These are phyloP conservation scores for Paramormyrops hopkinsi DNA, from an alignment of 2,797 vertebrate genomes.

Conservation along the genomic window DNA sequence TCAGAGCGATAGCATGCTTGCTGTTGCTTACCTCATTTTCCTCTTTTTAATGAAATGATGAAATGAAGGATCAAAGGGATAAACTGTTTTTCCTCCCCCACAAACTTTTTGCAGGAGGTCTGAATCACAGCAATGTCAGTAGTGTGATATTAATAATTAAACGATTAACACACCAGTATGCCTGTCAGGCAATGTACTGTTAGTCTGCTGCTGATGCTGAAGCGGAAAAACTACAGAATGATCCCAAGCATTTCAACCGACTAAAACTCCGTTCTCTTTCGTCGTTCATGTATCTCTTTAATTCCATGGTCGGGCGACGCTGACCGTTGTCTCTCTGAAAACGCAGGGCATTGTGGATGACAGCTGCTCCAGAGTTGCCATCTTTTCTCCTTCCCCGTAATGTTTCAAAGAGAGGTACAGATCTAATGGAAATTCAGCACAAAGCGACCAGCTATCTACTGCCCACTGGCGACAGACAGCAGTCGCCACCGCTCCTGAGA, in stretches of 20 bases:
- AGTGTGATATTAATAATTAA: slow-evolving; percentile 15
- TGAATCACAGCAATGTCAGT: slow-evolving; percentile 6
- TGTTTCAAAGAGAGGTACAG: slow-evolving; percentile 53
- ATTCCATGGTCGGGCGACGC: slow-evolving; percentile 57
- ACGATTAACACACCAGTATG: slow-evolving; percentile 23
- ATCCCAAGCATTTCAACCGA: slow-evolving; percentile 43
- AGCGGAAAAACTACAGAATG: slow-evolving; percentile 47
- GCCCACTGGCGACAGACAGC: slow-evolving; percentile 51
- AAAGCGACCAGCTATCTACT: slow-evolving; percentile 47
- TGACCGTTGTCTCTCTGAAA: slow-evolving; percentile 40
- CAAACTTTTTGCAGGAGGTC: background rate
- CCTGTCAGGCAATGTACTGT: slow-evolving; percentile 32
- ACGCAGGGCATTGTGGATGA: slow-evolving; percentile 43
- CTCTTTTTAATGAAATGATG: slow-evolving; percentile 44
- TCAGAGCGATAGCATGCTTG: slow-evolving; percentile 48
- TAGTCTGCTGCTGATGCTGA: slow-evolving; percentile 37
- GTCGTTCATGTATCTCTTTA: slow-evolving; percentile 40
- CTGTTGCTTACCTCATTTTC: slow-evolving; percentile 68
- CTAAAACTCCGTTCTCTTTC: slow-evolving; percentile 57
- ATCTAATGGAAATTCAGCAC: slow-evolving; percentile 38
- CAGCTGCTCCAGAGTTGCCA: slow-evolving; percentile 54
- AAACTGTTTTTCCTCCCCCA: background rate
- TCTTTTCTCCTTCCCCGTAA: slow-evolving; percentile 57
- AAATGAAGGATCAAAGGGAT: slow-evolving; percentile 32
- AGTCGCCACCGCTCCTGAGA: background rate